Evolutionary conservation across 2,113 vertebrate genomes (phyloP), one percentile per base, ranked within the genome.

Genomic region (Gallinago undulata): DNA sequence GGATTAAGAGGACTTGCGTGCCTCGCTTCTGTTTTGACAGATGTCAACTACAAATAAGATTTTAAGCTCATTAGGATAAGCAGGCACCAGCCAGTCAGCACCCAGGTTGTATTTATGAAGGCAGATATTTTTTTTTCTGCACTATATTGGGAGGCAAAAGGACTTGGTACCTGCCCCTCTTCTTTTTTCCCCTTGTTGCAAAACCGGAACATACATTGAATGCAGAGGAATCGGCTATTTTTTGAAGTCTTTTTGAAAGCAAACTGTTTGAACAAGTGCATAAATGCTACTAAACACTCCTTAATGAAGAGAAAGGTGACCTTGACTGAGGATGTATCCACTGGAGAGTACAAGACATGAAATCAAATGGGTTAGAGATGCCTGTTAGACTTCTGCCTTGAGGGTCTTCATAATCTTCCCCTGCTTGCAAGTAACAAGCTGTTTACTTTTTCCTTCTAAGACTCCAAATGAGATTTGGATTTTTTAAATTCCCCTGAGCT

Each of bases 41-140:
- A 99, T 99, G 99, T 96, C 96, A 96, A 56, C 64, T 97, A 84
- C 92, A 90, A 98, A 83, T 96, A 97, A 98, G 97, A 98, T 97
- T 97, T 98, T 99, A 99, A 99, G 98, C 99, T 98, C 97, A 98
- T 99, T 98, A 98, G 97, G 95, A 95, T 99, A 99, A 99, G 98
- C 98, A 97, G 80, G 83, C 94, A 93, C 89, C 84, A 92, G 96
- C 97, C 97, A 96, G 96, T 96, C 97, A 97, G 97, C 95, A 96
- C 37, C 66, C 33, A 0, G 77, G 51, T 91, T 84, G 87, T 72
- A 92, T 92, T 95, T 97, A 96, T 96, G 91, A 97, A 91, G 93
- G 92, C 59, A 96, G 87, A 84, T n/a, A 22, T 14, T 43, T 80
- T 96, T 96, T 96, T 82, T 96, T 63, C 87, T 75, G 93, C 11